A percentile compares a stretch with the other conserved stretches of the same genome.
phyloP scores from a whole-genome alignment of 2,797 vertebrate species.

The Argentina silus region DNA sequence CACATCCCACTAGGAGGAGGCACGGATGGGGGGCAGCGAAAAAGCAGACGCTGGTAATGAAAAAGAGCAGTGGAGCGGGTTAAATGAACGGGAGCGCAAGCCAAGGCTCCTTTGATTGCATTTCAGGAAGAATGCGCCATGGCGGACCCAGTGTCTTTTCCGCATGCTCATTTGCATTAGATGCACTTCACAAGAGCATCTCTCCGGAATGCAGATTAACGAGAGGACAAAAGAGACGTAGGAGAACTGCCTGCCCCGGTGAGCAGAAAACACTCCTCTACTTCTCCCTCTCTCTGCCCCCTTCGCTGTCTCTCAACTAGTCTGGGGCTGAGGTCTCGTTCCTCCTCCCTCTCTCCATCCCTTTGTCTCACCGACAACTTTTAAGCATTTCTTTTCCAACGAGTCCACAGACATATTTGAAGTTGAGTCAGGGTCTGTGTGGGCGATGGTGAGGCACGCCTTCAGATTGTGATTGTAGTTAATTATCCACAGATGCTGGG shows the following conservation, averaged over 20 bases:
- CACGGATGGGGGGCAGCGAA: slow-evolving; percentile 26
- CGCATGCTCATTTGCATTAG: slow-evolving; percentile 64
- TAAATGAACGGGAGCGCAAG: slow-evolving; percentile 59
- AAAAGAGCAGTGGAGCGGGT: slow-evolving; percentile 61
- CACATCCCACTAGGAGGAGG: slow-evolving; percentile 26
- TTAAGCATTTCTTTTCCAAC: neutral
- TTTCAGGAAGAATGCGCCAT: slow-evolving; percentile 40
- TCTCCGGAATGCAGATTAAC: slow-evolving; percentile 61
- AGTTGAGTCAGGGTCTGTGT: slow-evolving; percentile 3
- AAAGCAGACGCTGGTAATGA: slow-evolving; percentile 54
- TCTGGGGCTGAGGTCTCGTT: slow-evolving; percentile 11
- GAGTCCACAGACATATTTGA: slow-evolving; percentile 2
- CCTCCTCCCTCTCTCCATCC: neutral
- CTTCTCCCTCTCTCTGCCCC: neutral
- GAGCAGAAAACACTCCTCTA: slow-evolving; percentile 15
- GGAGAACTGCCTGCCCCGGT: slow-evolving; percentile 34
- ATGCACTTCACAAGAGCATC: slow-evolving; percentile 64
- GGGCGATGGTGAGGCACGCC: neutral
- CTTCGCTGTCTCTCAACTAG: slow-evolving; percentile 10
- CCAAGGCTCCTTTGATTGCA: slow-evolving; percentile 57
- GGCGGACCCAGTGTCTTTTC: slow-evolving; percentile 46
- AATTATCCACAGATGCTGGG: slow-evolving; percentile 72
- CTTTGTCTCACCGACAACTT: neutral
- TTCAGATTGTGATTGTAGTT: slow-evolving; percentile 59
- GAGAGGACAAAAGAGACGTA: slow-evolving; percentile 49